Base-by-base conservation (phyloP, 2,888 invertebrate genomes). In the Ashinkailepas kermadecensis region DNA sequence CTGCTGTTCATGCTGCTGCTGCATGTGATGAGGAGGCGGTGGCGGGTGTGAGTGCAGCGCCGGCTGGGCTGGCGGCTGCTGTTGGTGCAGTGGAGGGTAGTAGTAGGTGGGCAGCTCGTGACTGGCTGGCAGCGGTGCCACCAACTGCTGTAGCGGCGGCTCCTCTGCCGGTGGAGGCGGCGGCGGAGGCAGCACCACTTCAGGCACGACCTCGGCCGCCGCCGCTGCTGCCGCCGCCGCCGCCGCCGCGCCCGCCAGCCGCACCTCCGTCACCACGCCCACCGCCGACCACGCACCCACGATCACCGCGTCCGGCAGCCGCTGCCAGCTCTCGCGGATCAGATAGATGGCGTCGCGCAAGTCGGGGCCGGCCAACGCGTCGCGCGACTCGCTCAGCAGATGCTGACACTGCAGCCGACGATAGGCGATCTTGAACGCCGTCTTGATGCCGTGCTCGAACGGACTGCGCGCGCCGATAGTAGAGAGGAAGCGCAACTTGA, bases 81-180 rank as follows among this genome's bases (percentile, higher is more conserved):
- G 56, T 58, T 3, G 81, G 57, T 58, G 78, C 74, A 21, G 70
- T 62, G 3, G 25, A 23, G 18, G 54, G 54, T n/a, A 65, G 25
- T 39, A 56, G 64, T n/a, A 81, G n/a, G 56, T 8, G 56, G 58
- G 78, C 59, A 62, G 56, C 65, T 15, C 62, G n/a, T 25, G 62
- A 13, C 23, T 65, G n/a, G 23, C 65, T 56, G 15, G 64, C 78
- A 23, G 81, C n/a, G 39, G 78, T 21, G 54, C 23, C 81, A 12
- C 64, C 81, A 18, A 54, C 81, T 8, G 81, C n/a, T 58, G 78
- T 74, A 54, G 67, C 25, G 23, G n/a, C 67, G 39, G 81, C 67
- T 4, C 25, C 57, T 39, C 59, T 8, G 23, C 59, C 23, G 62
- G 81, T 58, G 59, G 25, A n/a, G 39, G 81, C 65, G 15, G 74